Base-by-base conservation (phyloP, 2,113 vertebrate genomes). In the Epinephelus lanceolatus region DNA sequence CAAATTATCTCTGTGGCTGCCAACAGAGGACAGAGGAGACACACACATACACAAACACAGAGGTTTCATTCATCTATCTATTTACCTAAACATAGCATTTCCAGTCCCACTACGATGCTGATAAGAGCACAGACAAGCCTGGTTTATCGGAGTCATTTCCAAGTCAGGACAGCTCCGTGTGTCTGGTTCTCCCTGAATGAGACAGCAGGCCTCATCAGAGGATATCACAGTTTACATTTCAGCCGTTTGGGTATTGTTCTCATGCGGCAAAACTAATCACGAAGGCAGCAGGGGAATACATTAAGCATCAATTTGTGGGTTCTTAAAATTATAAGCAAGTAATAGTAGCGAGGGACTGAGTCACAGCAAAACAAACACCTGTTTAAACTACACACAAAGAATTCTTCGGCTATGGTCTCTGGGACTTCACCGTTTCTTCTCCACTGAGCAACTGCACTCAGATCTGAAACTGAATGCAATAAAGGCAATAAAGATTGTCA, bases 21-120 rank as follows among this genome's bases (percentile, higher is more conserved):
- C 51, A 67, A 71, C 25, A 71, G 15, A 71, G 56, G 52, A 80
- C 52, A 81, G 30, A 61, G 62, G 49, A 30, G 0, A 57, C n/a
- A 72, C 55, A 72, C 52, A 56, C 51, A 75, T 52, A 82, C 79
- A 78, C 62, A 68, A 40, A 86, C 69, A 82, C 83, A 86, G 42
- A 63, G 81, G 71, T 53, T 59, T 80, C 72, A 83, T 88, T 89
- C 89, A 81, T 86, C 60, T 74, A n/a, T 77, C 53, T 80, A 76
- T 85, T 88, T 86, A 87, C 75, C 72, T 78, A 78, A 82, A 80
- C 82, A 49, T 40, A 49, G 57, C 42, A 45, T 59, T 80, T 75
- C 37, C 76, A 68, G 23, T 71, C 75, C 45, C 71, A n/a, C 62
- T 4, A 11, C 51, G 5, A 68, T 1, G 69, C 77, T 84, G 80